These are phyloP conservation scores for Vombatus ursinus DNA, from an alignment of 2,113 vertebrate species.

Conservation along the genomic window DNA sequence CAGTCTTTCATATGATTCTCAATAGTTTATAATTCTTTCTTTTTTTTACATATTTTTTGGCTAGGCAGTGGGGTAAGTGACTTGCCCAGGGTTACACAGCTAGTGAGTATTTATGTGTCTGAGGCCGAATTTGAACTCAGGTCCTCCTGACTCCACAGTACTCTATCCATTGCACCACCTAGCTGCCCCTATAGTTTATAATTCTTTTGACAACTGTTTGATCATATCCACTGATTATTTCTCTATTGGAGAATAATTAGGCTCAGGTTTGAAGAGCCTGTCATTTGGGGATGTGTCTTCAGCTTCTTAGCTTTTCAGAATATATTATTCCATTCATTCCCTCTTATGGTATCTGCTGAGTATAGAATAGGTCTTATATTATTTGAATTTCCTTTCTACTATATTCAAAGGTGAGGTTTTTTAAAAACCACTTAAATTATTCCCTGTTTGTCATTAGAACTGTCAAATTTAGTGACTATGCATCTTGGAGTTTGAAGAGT, in stretches of 20 bases:
- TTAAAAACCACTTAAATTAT: background rate
- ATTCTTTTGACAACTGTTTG: background rate
- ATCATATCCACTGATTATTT: background rate
- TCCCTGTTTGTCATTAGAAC: background rate
- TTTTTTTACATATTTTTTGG: no score
- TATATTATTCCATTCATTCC: background rate
- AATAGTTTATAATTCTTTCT: background rate
- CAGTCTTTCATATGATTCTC: background rate
- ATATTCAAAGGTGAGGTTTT: background rate
- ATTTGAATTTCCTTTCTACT: background rate
- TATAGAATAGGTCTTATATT: background rate
- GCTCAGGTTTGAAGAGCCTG: background rate
- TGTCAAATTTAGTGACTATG: background rate
- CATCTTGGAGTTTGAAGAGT: background rate
- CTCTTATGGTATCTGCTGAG: background rate
- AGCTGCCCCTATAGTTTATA: background rate
- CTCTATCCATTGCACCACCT: no score
- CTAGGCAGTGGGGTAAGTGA: no score
- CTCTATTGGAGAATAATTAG: background rate
- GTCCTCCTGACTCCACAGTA: no score
- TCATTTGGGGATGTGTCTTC: background rate
- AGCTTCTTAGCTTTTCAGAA: background rate
- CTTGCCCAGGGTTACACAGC: no score
- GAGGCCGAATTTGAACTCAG: no score
- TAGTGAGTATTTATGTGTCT: no score